phyloP scores from a whole-genome alignment of 2,797 vertebrate species.

The Oreochromis grahami region DNA sequence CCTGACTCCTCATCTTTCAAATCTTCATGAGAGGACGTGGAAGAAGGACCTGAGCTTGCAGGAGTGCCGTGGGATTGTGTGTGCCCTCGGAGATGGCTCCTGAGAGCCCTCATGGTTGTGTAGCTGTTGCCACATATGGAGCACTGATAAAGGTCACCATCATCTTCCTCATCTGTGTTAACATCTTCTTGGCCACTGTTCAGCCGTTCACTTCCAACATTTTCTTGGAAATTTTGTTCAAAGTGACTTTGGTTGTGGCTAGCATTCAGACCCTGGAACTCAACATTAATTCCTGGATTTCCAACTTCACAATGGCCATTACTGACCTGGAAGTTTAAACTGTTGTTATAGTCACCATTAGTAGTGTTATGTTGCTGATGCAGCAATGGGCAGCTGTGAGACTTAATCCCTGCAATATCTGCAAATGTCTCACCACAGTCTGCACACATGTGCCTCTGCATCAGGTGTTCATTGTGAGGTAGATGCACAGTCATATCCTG shows the following conservation, averaged over 20 bases:
- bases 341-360: constrained; percentile 31
- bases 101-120: constrained; percentile 80
- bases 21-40: constrained; percentile 66
- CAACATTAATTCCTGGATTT: constrained; percentile 39
- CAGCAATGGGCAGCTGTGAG: constrained; percentile 71
- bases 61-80: constrained; percentile 70
- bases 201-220: constrained; percentile 32
- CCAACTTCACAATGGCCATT: constrained; percentile 37
- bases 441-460: constrained; percentile 82
- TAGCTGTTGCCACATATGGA: constrained; percentile 91
- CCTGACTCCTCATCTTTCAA: constrained; percentile 66
- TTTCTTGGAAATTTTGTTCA: constrained; percentile 56
- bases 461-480: constrained; percentile 69
- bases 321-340: constrained; percentile 50
- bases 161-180: constrained; percentile 56
- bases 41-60: constrained; percentile 67
- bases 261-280: constrained; percentile 52
- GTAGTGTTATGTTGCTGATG: constrained; percentile 60
- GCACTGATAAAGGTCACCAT: constrained; percentile 84
- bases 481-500: constrained; percentile 59
- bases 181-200: constrained; percentile 32
- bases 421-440: constrained; percentile 79
- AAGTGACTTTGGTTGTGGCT: constrained; percentile 53
- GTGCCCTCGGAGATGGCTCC: constrained; percentile 84
- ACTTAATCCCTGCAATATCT: constrained; percentile 78